Percentiles rank a stretch among this genome's conserved stretches.
phyloP scores from a whole-genome alignment of 2,113 vertebrate genomes.

The Arothron firmamentum region DNA sequence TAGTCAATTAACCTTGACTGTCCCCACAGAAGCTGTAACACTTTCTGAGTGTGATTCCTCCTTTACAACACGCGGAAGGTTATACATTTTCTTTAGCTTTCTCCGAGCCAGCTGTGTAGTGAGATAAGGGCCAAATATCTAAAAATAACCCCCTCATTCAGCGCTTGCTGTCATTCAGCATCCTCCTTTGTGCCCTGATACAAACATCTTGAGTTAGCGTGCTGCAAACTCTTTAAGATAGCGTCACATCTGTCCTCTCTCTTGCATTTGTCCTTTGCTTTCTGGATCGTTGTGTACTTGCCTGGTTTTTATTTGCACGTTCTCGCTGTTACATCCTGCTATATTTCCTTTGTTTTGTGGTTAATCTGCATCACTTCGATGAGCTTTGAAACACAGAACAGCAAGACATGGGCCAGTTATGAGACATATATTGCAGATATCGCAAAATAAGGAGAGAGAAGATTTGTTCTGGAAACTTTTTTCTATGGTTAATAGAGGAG shows the following conservation, averaged over 20 bases:
- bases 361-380: too few species aligned
- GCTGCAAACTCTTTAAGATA: constrained; percentile 32
- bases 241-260: constrained; percentile 12
- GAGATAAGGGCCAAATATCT: constrained; percentile 61
- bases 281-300: neutral
- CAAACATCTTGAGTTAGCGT: constrained; percentile 51
- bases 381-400: too few species aligned
- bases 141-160: constrained; percentile 56
- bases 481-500: neutral
- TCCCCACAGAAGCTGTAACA: constrained; percentile 1
- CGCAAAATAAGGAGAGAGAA: neutral
- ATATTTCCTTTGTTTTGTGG: too few species aligned
- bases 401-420: too few species aligned
- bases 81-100: constrained; percentile 58
- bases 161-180: constrained; percentile 49
- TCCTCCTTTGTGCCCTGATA: constrained; percentile 38
- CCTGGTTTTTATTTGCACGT: too few species aligned
- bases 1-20: constrained; percentile 17
- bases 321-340: too few species aligned
- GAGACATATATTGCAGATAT: too few species aligned
- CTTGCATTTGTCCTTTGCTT: neutral
- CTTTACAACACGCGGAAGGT: constrained; percentile 39
- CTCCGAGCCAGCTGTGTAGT: constrained; percentile 50
- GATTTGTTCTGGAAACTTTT: neutral
- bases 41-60: constrained; percentile 14